A percentile compares a stretch with the other conserved stretches of the same genome.
Conservation (phyloP, 2,797 vertebrate species). For the Coranthus polyacanthus region DNA sequence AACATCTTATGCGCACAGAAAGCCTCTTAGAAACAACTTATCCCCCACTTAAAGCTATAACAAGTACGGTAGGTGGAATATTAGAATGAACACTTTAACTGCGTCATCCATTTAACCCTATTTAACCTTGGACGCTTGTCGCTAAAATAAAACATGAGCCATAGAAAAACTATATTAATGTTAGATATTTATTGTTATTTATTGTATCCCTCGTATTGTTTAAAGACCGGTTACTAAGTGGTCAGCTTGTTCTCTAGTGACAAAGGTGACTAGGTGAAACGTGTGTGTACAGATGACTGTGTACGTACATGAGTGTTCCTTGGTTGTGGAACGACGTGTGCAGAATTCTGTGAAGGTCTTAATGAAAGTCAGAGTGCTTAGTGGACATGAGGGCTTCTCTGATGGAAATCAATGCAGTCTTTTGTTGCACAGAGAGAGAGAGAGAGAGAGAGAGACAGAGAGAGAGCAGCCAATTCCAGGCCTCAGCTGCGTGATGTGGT, state of each 20-base stretch:
- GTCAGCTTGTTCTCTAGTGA: conserved; percentile 5
- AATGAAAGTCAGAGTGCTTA: conserved; percentile 73
- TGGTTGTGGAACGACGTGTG: conserved; percentile 33
- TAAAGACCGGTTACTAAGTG: conserved; percentile 29
- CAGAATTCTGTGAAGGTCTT: conserved; percentile 67
- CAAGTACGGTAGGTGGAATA: conserved; percentile 32
- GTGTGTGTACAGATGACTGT: conserved; percentile 16
- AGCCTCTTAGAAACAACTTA: conserved; percentile 48
- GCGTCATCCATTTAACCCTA: conserved; percentile 34
- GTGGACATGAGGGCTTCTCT: conserved; percentile 65
- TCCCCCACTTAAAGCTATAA: conserved; percentile 38
- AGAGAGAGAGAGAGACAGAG: no score
- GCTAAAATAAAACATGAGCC: conserved; percentile 9
- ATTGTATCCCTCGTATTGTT: conserved; percentile 4
- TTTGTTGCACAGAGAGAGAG: conserved; percentile 66
- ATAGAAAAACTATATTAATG: conserved; percentile 29
- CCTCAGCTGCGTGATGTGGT: conserved; percentile 56
- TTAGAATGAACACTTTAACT: conserved; percentile 35
- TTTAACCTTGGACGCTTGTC: conserved; percentile 24
- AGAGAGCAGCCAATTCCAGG: conserved; percentile 64
- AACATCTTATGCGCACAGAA: conserved; percentile 39
- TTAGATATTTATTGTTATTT: conserved; percentile 47
- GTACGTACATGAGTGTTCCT: background rate
- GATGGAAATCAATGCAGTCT: conserved; percentile 82
- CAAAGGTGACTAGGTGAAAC: conserved; percentile 11